phyloP scores from a whole-genome alignment of 2,113 vertebrate genomes.

The Ceyx cyanopectus region DNA sequence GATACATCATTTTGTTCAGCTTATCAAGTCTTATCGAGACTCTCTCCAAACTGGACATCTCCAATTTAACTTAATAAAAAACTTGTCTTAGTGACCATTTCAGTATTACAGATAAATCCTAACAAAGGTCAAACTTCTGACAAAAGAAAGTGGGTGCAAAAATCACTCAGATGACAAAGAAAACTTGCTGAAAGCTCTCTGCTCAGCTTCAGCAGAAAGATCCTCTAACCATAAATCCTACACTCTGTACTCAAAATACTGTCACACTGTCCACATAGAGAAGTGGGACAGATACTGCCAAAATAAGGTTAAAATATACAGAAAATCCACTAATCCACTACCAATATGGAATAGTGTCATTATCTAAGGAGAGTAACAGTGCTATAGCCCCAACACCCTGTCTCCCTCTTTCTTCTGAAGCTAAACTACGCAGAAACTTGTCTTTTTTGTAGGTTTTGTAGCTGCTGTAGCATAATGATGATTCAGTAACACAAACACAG shows the following conservation, averaged over 20 bases:
- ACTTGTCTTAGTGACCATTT: background rate
- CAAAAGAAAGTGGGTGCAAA: background rate
- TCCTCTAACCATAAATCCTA: background rate
- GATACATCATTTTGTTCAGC: background rate
- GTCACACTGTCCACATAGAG: background rate
- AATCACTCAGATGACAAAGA: background rate
- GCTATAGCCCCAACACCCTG: background rate
- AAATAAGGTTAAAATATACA: background rate
- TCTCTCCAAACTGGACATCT: background rate
- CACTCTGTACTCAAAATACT: background rate
- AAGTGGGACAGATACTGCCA: background rate
- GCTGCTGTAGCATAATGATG: background rate
- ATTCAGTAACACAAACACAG: slow-evolving; percentile 7
- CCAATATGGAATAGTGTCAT: fast-evolving
- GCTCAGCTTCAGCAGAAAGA: background rate
- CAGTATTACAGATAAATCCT: background rate
- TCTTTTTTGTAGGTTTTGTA: background rate
- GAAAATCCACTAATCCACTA: background rate
- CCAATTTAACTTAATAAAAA: background rate
- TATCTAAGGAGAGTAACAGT: background rate
- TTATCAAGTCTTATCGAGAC: background rate
- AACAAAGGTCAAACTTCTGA: background rate
- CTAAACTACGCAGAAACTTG: background rate
- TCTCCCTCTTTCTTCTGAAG: background rate
- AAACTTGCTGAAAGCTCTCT: background rate